Evolutionary conservation across 2,888 invertebrate genomes (phyloP).

Genomic region (Epistrophella euchroma): DNA sequence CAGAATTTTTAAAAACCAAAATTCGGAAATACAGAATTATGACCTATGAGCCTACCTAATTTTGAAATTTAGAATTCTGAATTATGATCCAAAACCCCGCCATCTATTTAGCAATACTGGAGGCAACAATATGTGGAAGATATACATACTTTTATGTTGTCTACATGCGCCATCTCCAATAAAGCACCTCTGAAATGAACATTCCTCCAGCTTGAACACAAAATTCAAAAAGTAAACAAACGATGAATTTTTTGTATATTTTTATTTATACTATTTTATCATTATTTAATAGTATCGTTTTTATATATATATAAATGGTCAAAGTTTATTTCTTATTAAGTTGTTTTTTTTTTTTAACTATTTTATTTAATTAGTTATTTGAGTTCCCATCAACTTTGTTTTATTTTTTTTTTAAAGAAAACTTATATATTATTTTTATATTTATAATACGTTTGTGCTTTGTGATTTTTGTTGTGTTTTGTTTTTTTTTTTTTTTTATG

Average conservation of each 20-base stretch:
- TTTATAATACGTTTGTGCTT: slow-evolving; percentile 74
- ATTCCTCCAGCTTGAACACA: no score
- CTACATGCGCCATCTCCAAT: no score
- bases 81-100: no score
- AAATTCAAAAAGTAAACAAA: background rate
- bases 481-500: slow-evolving; percentile 32
- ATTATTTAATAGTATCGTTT: slow-evolving; percentile 74
- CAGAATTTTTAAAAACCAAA: no score
- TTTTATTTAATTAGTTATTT: slow-evolving; percentile 66
- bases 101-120: no score
- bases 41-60: no score
- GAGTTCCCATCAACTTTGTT: slow-evolving; percentile 68
- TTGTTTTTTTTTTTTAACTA: slow-evolving; percentile 31
- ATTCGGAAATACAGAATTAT: no score
- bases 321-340: slow-evolving; percentile 56
- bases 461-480: slow-evolving; percentile 54
- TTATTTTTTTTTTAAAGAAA: slow-evolving; percentile 49
- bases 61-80: no score
- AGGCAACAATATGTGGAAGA: no score
- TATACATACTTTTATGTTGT: no score
- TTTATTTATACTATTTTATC: slow-evolving; percentile 74
- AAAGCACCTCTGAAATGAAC: no score
- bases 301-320: slow-evolving; percentile 73
- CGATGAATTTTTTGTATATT: slow-evolving; percentile 36
- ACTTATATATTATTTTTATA: slow-evolving; percentile 49